phyloP scores from a whole-genome alignment of 2,797 vertebrate species.

The Leptoclinus maculatus region DNA sequence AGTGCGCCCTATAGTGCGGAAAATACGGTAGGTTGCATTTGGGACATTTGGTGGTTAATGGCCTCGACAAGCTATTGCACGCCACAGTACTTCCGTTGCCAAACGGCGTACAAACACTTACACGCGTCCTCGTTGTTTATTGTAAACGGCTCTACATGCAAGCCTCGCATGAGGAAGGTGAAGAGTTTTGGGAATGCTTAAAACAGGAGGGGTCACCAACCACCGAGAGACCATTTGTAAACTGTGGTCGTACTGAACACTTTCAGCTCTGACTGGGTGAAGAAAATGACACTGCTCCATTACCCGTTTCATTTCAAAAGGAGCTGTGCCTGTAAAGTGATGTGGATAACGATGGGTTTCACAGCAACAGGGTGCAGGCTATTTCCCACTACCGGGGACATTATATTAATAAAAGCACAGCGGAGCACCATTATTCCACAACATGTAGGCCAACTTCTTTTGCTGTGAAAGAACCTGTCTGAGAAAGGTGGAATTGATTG shows the following conservation, averaged over 20 bases:
- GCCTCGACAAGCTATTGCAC: background rate
- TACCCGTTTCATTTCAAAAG: background rate
- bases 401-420: background rate
- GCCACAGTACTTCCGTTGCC: background rate
- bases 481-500: background rate
- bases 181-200: background rate
- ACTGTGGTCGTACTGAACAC: background rate
- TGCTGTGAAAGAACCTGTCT: background rate
- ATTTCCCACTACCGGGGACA: background rate
- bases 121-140: background rate
- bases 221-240: background rate
- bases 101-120: background rate
- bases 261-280: background rate
- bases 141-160: background rate
- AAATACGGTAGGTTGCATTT: background rate
- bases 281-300: background rate
- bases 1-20: too few species aligned
- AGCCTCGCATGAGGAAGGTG: background rate
- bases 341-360: slow-evolving; percentile 1
- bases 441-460: background rate
- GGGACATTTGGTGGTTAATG: background rate
- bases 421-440: background rate
- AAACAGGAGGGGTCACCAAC: background rate
- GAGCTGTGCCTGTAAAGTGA: too few species aligned
- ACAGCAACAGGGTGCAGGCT: background rate